Evolutionary conservation across 2,113 vertebrate genomes (phyloP), one percentile per base, ranked within the genome.

Genomic region (Istiophorus platypterus): DNA sequence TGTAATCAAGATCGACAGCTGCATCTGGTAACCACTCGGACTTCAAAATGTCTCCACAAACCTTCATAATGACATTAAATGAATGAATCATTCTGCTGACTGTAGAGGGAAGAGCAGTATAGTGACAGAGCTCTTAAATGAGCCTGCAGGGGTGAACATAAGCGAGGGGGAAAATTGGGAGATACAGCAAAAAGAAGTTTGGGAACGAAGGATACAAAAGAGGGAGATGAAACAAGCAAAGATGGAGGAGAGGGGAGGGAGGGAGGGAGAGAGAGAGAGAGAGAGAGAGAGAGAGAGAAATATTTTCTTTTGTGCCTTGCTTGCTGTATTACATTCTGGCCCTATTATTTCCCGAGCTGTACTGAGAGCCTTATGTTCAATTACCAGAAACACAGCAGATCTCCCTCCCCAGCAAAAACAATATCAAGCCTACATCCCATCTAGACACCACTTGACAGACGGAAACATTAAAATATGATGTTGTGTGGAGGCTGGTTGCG

Each of bases 331-430:
- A 88, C 89, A 92, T 87, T 87, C 80, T 26, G 67, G 73, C 80
- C 61, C 78, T 73, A 88, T 92, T 93, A 91, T 92, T 91, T 94
- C 85, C 82, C 78, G 88, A 82, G 89, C 78, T 88, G 83, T 61
- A 67, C 88, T 62, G 84, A 90, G 74, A 92, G 89, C 74, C 91
- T 88, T 89, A 81, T 95, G 94, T 95, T 95, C 95, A 95, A 95
- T 95, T 95, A 96, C 85, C 63, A 88, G 80, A 90, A 95, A 94
- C 93, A 94, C 81, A 85, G 85, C 63, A 84, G 86, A 85, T 81
- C 80, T 34, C 74, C 31, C 76, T 26, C 76, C 39, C 78, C 78
- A 84, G 63, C 76, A 67, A 87, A 93, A 90, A 88, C 90, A 93
- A 95, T 95, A 93, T 92, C 89, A 84, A 83, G 79, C 68, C 83